phyloP scores from a whole-genome alignment of 2,888 invertebrate species.

The Cyclophora albipunctata region DNA sequence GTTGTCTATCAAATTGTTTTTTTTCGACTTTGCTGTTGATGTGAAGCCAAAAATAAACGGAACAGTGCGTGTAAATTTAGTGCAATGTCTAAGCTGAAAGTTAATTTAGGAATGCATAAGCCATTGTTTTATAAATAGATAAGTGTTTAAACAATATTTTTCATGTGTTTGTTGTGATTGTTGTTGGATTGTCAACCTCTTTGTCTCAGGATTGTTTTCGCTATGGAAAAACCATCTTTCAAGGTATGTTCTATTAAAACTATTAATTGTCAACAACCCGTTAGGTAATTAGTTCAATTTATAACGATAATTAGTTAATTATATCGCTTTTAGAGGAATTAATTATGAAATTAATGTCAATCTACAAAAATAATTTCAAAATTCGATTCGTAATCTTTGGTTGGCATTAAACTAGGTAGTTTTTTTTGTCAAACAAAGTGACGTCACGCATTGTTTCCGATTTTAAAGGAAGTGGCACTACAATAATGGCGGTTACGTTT shows the following conservation, averaged over 20 bases:
- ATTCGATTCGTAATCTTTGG: no score
- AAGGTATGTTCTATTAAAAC: slow-evolving; percentile 39
- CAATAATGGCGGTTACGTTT: no score
- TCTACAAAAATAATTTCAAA: no score
- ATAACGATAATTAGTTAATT: no score
- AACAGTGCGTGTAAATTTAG: slow-evolving; percentile 42
- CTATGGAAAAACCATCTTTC: slow-evolving; percentile 65
- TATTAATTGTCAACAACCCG: no score
- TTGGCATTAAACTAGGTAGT: neutral
- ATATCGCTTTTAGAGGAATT: no score
- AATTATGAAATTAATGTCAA: no score
- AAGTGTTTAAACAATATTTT: slow-evolving; percentile 25
- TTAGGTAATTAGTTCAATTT: no score
- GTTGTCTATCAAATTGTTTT: no score
- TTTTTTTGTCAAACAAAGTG: slow-evolving; percentile 26
- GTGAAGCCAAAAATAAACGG: slow-evolving; percentile 42
- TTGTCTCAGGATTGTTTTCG: slow-evolving; percentile 40
- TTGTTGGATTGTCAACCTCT: slow-evolving; percentile 15
- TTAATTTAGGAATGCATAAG: slow-evolving; percentile 48
- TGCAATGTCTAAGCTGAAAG: slow-evolving; percentile 46
- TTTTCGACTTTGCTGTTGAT: no score
- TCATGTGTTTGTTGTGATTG: slow-evolving; percentile 31
- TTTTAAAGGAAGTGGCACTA: slow-evolving; percentile 12
- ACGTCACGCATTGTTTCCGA: slow-evolving; percentile 51
- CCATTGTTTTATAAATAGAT: slow-evolving; percentile 36